phyloP scores from a whole-genome alignment of 2,888 invertebrate genomes.

The Agrochola macilenta region DNA sequence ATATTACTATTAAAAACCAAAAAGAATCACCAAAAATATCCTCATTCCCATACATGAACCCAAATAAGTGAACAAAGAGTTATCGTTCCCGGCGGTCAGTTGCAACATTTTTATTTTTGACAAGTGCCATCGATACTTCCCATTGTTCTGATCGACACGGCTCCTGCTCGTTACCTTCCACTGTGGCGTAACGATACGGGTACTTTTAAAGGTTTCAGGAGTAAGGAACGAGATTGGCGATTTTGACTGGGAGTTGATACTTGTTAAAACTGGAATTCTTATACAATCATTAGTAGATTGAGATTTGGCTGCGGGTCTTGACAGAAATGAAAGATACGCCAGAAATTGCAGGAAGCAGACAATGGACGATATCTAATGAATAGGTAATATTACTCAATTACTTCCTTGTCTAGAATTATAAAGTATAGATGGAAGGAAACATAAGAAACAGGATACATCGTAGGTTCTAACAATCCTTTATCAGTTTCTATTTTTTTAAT shows the following conservation, averaged over 20 bases:
- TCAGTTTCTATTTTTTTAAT: too few species aligned
- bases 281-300: background rate
- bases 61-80: conserved; percentile 59
- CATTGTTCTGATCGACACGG: conserved; percentile 80
- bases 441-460: background rate
- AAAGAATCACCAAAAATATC: conserved; percentile 6
- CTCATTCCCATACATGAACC: conserved; percentile 8
- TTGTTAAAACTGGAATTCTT: background rate
- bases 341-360: background rate
- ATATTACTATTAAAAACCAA: conserved; percentile 19
- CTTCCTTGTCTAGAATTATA: background rate
- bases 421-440: background rate
- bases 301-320: too few species aligned
- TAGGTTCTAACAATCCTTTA: background rate
- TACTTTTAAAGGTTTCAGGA: background rate
- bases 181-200: conserved; percentile 37
- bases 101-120: conserved; percentile 83
- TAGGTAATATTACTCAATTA: too few species aligned
- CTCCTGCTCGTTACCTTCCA: conserved; percentile 46
- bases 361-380: background rate
- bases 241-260: background rate
- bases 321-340: background rate
- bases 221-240: background rate
- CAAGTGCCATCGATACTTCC: conserved; percentile 86
- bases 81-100: conserved; percentile 71